Evolutionary conservation across 2,113 vertebrate genomes (phyloP).

Genomic region (Pontoporia blainvillei): DNA sequence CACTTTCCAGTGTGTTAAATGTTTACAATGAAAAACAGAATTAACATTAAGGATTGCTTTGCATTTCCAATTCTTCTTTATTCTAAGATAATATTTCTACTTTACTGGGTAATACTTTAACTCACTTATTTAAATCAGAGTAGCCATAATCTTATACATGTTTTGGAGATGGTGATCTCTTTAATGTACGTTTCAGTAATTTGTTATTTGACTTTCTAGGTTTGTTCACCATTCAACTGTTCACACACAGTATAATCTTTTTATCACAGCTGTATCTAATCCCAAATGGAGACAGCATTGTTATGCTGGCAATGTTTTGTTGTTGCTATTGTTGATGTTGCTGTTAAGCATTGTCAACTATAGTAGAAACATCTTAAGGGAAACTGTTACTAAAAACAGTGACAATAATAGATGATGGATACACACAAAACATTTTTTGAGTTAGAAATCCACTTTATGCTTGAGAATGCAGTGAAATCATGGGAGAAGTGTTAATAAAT

Average conservation of each 20-base stretch:
- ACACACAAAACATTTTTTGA: background rate
- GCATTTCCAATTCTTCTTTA: background rate
- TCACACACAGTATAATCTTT: rapidly evolving
- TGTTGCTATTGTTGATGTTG: background rate
- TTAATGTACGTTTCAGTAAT: background rate
- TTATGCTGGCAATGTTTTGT: background rate
- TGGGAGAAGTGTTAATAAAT: background rate
- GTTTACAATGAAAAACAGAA: background rate
- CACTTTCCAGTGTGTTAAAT: background rate
- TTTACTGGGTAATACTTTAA: background rate
- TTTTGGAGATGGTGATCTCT: background rate
- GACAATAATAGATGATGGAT: background rate
- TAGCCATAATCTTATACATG: background rate
- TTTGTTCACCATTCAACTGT: background rate
- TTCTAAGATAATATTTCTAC: background rate
- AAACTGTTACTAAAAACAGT: background rate
- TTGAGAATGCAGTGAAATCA: background rate
- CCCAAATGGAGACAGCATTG: background rate
- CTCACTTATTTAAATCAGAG: background rate
- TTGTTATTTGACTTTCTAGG: slow-evolving; percentile 19
- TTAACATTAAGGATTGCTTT: background rate
- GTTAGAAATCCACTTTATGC: background rate
- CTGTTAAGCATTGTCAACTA: slow-evolving; percentile 16
- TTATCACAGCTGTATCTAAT: background rate
- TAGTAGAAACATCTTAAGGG: background rate